These are phyloP conservation scores for Apis florea DNA, from an alignment of 1,140 invertebrate genomes.

Conservation along the genomic window DNA sequence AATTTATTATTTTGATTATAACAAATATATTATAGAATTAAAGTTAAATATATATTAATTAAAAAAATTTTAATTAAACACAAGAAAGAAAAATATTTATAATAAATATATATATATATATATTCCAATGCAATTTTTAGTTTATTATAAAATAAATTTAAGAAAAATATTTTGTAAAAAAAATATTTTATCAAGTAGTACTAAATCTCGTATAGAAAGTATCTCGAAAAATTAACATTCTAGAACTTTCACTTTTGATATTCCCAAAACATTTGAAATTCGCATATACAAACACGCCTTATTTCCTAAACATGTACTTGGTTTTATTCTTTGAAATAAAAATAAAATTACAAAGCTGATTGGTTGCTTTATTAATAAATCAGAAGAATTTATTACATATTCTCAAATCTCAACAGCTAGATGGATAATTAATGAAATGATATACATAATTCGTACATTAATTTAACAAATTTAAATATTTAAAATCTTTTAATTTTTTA, in stretches of 20 bases:
- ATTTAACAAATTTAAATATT: not conserved
- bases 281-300: not conserved
- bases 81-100: no score
- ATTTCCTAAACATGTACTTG: not conserved
- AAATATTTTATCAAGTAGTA: not conserved
- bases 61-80: no score
- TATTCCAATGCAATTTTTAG: no score
- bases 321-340: not conserved
- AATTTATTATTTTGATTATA: not conserved
- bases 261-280: not conserved
- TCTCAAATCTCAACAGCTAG: not conserved
- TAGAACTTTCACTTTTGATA: conserved; percentile 4
- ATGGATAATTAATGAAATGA: conserved; percentile 18
- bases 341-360: not conserved
- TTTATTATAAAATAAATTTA: not conserved
- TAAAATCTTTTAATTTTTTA: no score
- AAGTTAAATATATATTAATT: no score
- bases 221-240: not conserved
- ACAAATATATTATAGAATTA: not conserved
- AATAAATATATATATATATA: no score
- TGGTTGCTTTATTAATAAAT: not conserved
- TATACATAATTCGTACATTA: not conserved
- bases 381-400: not conserved
- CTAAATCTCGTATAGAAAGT: not conserved
- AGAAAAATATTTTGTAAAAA: not conserved